Evolutionary conservation across 1,140 invertebrate genomes (phyloP), one percentile per base, ranked within the genome.

Genomic region (Rhizoglyphus robini): DNA sequence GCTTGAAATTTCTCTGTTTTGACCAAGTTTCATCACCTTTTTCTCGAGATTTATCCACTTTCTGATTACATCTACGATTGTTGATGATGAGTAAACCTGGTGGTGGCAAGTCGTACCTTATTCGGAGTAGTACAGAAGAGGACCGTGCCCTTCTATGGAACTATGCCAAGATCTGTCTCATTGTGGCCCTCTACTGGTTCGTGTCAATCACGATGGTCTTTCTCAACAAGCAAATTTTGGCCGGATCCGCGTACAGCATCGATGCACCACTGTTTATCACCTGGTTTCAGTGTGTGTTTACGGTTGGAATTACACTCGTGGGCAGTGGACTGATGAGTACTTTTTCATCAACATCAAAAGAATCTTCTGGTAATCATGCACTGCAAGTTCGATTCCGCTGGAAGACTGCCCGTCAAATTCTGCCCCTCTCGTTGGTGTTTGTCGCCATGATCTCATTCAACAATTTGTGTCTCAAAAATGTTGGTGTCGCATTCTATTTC

Each of bases 401-500:
- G 29, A n/a, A 29, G 15, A 41, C 41, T 13, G 23, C 63, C 4
- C 38, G 25, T 36, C 30, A 91, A 86, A 83, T 96, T 5, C 75
- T 97, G n/a, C 92, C 95, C 8, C 73, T 99, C 15, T 93, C 94
- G 15, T 72, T 97, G 38, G 80, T 98, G 64, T 99, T 98, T 77
- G 90, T 93, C 36, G 79, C 81, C 54, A 99, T 98, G 95, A 95
- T 99, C 69, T 84, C 87, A 31, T 90, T 90, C 69, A 99, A 99
- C 76, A 99, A 99, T 76, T 79, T 99, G 20, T 99, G 93, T 74
- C 78, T 99, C 23, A 94, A 96, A 79, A 86, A 95, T 78, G 94
- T 98, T 36, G 94, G 86, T 15, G 91, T 99, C 4, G 86, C 95
- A 46, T 99, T 99, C 77, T 99, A 99, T 77, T 98, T 96, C 71